phyloP scores from a whole-genome alignment of 2,888 invertebrate species.

The Mactromeris polynyma region DNA sequence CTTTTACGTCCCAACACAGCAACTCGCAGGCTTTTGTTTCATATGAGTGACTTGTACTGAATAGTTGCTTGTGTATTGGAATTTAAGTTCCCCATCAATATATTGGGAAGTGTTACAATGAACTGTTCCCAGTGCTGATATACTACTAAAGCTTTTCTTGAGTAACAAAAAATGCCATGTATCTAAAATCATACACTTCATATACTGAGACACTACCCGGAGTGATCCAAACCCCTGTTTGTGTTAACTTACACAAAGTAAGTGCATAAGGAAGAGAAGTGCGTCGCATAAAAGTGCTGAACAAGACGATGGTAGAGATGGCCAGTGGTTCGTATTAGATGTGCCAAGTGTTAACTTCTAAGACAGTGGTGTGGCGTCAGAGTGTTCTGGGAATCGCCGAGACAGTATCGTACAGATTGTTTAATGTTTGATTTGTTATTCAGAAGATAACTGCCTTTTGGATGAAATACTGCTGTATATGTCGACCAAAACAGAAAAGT shows the following conservation, averaged over 20 bases:
- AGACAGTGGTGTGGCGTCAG: background rate
- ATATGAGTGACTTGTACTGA: constrained; percentile 21
- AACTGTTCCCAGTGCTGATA: background rate
- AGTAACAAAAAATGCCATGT: constrained; percentile 12
- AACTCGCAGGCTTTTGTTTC: constrained; percentile 67
- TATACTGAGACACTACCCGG: background rate
- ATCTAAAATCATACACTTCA: background rate
- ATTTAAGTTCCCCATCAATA: background rate
- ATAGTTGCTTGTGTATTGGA: background rate
- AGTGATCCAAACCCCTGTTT: background rate
- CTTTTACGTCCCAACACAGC: constrained; percentile 81
- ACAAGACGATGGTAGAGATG: background rate
- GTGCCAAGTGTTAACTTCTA: constrained; percentile 3
- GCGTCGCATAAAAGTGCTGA: background rate
- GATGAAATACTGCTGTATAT: constrained; percentile 6
- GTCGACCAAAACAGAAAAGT: background rate
- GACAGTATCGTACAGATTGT: background rate
- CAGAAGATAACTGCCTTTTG: constrained; percentile 1
- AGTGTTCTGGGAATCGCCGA: background rate
- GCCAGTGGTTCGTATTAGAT: background rate
- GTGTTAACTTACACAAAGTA: background rate
- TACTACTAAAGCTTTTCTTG: background rate
- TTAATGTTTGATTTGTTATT: background rate
- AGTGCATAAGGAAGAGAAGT: background rate
- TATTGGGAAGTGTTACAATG: background rate